Evolutionary conservation across 2,888 invertebrate species (phyloP).

Genomic region (Lasioglossum lativentre): DNA sequence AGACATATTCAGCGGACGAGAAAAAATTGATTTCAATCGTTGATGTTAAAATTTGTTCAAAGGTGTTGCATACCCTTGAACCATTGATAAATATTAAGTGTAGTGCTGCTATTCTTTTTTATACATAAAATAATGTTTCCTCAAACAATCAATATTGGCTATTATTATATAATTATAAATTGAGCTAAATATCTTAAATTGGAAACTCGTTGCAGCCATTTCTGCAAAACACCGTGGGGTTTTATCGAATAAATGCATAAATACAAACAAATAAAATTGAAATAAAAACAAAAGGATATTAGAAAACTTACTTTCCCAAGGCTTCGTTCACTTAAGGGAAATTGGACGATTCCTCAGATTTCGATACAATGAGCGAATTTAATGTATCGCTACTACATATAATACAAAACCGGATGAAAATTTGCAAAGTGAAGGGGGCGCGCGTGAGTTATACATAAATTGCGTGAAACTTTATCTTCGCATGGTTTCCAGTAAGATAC

Average conservation of each 20-base stretch:
- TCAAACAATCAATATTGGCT: no score
- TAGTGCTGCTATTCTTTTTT: background rate
- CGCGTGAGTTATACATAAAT: background rate
- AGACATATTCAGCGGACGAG: background rate
- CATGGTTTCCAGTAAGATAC: conserved; percentile 8
- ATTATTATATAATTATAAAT: no score
- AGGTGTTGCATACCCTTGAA: no score
- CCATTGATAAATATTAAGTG: background rate
- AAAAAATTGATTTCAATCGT: background rate
- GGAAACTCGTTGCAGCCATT: no score
- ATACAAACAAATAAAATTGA: no score
- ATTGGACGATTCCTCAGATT: background rate
- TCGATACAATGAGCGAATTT: background rate
- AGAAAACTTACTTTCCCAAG: background rate
- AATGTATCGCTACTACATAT: background rate
- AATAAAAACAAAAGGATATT: no score
- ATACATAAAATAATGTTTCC: no score
- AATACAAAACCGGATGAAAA: no score
- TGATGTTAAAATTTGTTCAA: no score
- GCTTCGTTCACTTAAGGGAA: background rate
- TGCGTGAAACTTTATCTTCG: background rate
- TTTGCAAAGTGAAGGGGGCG: background rate
- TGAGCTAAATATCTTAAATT: no score
- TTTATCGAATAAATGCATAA: no score
- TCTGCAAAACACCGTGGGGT: no score